phyloP scores from a whole-genome alignment of 2,113 vertebrate species.

The Archocentrus centrarchus region DNA sequence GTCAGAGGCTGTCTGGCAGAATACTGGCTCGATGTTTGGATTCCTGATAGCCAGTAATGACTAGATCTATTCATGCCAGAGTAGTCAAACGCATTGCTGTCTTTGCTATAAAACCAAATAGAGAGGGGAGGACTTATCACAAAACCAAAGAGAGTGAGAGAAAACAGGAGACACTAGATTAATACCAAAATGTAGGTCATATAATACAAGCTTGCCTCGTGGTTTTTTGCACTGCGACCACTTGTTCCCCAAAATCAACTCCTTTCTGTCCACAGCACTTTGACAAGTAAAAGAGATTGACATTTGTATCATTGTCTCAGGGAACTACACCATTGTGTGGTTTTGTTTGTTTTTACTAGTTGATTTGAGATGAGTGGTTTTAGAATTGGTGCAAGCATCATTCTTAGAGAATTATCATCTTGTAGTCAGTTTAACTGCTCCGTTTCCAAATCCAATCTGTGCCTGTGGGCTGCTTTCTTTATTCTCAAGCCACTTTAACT shows the following conservation, averaged over 20 bases:
- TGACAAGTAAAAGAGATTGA: neutral
- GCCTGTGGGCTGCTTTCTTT: neutral
- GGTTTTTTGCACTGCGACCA: no score
- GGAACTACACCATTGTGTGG: neutral
- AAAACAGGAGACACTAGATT: slow-evolving; percentile 13
- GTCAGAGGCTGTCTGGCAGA: slow-evolving; percentile 71
- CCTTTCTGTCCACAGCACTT: neutral
- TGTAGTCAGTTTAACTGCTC: neutral
- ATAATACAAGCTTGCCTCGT: neutral
- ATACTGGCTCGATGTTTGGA: slow-evolving; percentile 60
- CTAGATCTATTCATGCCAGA: slow-evolving; percentile 73
- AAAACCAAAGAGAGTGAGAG: neutral
- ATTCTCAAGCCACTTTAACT: neutral
- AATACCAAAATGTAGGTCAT: slow-evolving; percentile 2
- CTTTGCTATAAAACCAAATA: slow-evolving; percentile 47
- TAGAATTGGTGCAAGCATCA: neutral
- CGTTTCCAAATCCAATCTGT: neutral
- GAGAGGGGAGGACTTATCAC: slow-evolving; percentile 20
- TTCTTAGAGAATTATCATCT: neutral
- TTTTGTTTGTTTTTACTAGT: neutral
- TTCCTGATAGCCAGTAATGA: slow-evolving; percentile 71
- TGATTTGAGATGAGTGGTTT: neutral
- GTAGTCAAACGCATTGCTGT: slow-evolving; percentile 49
- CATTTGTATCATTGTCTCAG: neutral
- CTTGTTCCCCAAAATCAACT: no score